Evolutionary conservation across 2,113 vertebrate species (phyloP).

Genomic region (Osmerus eperlanus): DNA sequence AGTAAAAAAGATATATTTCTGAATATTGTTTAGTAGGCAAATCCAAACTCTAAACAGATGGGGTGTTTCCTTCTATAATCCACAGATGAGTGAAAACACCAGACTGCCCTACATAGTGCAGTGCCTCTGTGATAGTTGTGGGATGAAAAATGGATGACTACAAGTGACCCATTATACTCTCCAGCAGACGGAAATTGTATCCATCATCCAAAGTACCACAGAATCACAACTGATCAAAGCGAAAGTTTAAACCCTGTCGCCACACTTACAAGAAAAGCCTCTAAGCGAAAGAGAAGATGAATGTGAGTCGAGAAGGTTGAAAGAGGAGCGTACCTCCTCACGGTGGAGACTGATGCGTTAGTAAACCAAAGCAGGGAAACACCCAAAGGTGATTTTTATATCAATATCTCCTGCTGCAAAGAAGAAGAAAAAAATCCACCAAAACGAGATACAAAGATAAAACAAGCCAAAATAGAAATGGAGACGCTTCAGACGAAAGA

Average conservation of each 20-base stretch:
- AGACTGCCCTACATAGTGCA: neutral
- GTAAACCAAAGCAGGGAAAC: conserved; percentile 46
- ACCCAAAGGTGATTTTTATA: conserved; percentile 41
- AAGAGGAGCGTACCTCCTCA: conserved; percentile 15
- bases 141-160: conserved; percentile 1
- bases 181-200: neutral
- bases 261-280: conserved; percentile 11
- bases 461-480: neutral
- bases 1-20: too few species aligned
- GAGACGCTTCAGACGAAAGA: neutral
- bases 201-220: neutral
- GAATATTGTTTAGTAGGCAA: too few species aligned
- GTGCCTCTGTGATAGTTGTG: neutral
- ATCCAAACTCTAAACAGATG: too few species aligned
- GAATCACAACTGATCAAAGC: conserved; percentile 16
- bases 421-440: neutral
- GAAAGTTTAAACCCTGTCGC: conserved; percentile 6
- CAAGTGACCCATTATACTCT: conserved; percentile 1
- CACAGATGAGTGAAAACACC: too few species aligned
- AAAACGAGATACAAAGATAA: neutral
- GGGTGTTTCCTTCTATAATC: too few species aligned
- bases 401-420: conserved; percentile 22
- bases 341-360: conserved; percentile 33
- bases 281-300: neutral
- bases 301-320: conserved; percentile 14